Evolutionary conservation across 1,140 invertebrate species (phyloP).

Genomic region (Pomphorhynchus laevis): DNA sequence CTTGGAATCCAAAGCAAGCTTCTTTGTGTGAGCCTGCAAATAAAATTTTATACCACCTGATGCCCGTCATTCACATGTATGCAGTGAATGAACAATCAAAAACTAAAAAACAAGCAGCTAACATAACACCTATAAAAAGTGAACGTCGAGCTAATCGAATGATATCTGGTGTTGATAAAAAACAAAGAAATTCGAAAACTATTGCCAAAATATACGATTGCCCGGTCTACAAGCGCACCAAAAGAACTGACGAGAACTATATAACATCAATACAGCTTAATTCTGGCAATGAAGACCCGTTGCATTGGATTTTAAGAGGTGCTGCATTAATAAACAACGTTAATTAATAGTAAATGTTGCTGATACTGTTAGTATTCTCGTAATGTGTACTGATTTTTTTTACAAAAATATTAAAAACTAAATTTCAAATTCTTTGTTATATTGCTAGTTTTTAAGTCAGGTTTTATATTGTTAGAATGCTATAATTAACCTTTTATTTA

Average conservation of each 20-base stretch:
- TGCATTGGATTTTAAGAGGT: constrained; percentile 56
- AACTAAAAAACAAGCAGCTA: constrained; percentile 23
- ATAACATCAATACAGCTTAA: constrained; percentile 41
- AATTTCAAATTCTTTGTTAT: too few relatives aligned
- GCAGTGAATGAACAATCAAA: constrained; percentile 53
- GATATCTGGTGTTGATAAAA: background rate
- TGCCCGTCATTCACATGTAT: constrained; percentile 78
- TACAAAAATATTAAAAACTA: too few relatives aligned
- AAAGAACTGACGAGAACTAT: constrained; percentile 59
- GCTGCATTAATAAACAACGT: constrained; percentile 27
- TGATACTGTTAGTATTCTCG: too few relatives aligned
- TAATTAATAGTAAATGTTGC: background rate
- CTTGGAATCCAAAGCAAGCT: constrained; percentile 30
- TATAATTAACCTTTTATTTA: too few relatives aligned
- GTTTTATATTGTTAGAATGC: too few relatives aligned
- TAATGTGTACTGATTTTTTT: too few relatives aligned
- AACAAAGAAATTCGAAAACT: background rate
- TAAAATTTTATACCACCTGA: constrained; percentile 34
- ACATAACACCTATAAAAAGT: background rate
- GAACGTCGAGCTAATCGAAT: background rate
- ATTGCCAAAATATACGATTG: constrained; percentile 34
- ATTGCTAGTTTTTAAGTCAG: too few relatives aligned
- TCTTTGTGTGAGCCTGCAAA: constrained; percentile 18
- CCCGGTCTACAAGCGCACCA: constrained; percentile 70
- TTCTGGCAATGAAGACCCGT: constrained; percentile 37